Evolutionary conservation across 2,888 invertebrate species (phyloP).

Genomic region (Thysanoteuthis rhombus): DNA sequence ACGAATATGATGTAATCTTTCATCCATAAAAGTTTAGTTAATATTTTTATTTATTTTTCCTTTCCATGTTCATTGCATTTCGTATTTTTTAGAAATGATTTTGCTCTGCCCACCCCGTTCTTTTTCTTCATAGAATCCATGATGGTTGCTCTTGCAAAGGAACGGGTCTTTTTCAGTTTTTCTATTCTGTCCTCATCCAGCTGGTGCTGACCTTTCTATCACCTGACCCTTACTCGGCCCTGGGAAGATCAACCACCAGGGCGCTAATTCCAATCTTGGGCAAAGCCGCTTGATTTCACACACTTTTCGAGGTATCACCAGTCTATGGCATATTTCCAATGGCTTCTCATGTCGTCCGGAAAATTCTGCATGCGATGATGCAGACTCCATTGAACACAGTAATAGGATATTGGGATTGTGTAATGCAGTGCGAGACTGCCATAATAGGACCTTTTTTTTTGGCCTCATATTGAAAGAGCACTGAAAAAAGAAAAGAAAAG

Average conservation of each 20-base stretch:
- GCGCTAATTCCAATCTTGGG: neutral
- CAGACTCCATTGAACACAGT: neutral
- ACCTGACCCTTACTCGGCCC: neutral
- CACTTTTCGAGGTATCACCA: neutral
- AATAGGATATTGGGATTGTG: neutral
- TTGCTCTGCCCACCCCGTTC: rapidly evolving
- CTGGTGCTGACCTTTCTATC: neutral
- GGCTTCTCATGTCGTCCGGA: neutral
- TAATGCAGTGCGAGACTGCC: neutral
- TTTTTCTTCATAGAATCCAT: no score
- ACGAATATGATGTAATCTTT: no score
- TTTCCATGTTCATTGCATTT: neutral
- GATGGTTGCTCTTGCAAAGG: no score
- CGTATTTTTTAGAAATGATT: neutral
- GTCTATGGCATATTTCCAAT: neutral
- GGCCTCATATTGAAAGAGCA: neutral
- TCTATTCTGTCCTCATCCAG: neutral
- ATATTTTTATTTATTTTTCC: neutral
- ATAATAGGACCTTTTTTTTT: neutral
- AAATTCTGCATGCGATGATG: neutral
- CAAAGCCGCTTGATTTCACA: neutral
- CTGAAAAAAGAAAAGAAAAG: neutral
- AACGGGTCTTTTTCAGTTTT: neutral
- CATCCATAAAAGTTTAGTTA: no score
- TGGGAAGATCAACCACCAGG: neutral